Evolutionary conservation across 2,113 vertebrate species (phyloP), one percentile per base, ranked within the genome.

Genomic region (Callithrix jacchus): DNA sequence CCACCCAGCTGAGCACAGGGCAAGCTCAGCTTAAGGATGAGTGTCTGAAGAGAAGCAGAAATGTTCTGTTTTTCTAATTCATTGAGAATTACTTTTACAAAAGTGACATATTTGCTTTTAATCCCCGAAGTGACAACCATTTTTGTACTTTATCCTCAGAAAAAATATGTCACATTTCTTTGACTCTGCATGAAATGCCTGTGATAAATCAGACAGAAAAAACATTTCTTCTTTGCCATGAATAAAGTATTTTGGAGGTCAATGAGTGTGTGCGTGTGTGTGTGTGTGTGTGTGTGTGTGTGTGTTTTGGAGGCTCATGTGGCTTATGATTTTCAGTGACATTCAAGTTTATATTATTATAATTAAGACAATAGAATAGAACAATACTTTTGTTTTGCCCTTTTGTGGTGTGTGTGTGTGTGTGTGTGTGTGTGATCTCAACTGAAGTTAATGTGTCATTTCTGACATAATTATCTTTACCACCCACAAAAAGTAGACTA

Each of bases 161-260:
- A 97, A 97, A 94, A 92, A 85, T 27, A 88, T 27, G 18, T 56
- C 77, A 56, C 10, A 52, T 93, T 91, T 94, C 56, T 47, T 74
- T 64, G 27, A 90, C 40, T 91, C 12, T 1, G n/a, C 1, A 23
- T 86, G 61, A 86, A 93, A 87, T 81, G 10, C 12, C 54, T 54
- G 58, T 58, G 45, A 27, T 79, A 80, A 83, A 52, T 93, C 47
- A 89, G 61, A 84, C 25, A 64, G 20, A 79, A 93, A 90, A 94
- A 90, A 40, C 7, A 25, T 68, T 73, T 84, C 13, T 88, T 13
- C 5, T 91, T 91, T 88, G n/a, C 37, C 42, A 87, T 30, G 74
- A 82, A 88, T 95, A 82, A 81, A 90, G 54, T 49, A 87, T 25
- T 70, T 5, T 21, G 73, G 70, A 14, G 30, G 30, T 7, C 3